Evolutionary conservation across 2,797 vertebrate species (phyloP), one percentile per base, ranked within the genome.

Genomic region (Silurus lanzhouensis): DNA sequence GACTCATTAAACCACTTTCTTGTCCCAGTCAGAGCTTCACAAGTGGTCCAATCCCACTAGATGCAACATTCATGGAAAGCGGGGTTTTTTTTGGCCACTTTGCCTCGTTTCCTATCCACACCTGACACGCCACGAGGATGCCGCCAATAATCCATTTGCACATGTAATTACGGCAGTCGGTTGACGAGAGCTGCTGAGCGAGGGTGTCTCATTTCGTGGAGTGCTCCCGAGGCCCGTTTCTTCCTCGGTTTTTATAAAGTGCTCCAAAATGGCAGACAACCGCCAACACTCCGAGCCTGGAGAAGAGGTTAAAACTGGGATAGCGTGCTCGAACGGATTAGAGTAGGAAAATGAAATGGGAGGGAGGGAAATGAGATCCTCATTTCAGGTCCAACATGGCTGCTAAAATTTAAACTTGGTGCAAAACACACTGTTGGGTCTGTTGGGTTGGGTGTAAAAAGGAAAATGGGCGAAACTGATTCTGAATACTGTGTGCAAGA

Each of bases 281-380:
- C 1, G 68, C 12, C 76, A 72, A 25, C 46, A 81, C 10, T 70
- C 61, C n/a, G 68, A 83, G 76, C 44, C 76, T 83, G 27, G 44
- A 84, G 84, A 88, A 86, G 87, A 81, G 87, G 89, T 90, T 88
- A 81, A 85, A 89, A 88, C 88, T 87, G 88, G 90, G 91, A 91
- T 90, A 88, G 81, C 87, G 87, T 90, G 86, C 90, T 88, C 88
- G 79, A 91, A 92, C 86, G 89, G 92, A 94, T 94, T 93, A 87
- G 91, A 70, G 74, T 58, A 66, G 74, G 64, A 87, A 85, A 86
- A 88, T 87, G 76, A 86, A 52, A 52, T 52, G 48, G 48, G 48
- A 52, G 48, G 70, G 82, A 84, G 81, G 88, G 88, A 92, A 94
- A 93, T 93, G 91, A 92, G 92, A 93, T 90, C 87, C 89, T 92